These are phyloP conservation scores for Periparus ater DNA, from an alignment of 2,797 vertebrate species.

Conservation along the genomic window DNA sequence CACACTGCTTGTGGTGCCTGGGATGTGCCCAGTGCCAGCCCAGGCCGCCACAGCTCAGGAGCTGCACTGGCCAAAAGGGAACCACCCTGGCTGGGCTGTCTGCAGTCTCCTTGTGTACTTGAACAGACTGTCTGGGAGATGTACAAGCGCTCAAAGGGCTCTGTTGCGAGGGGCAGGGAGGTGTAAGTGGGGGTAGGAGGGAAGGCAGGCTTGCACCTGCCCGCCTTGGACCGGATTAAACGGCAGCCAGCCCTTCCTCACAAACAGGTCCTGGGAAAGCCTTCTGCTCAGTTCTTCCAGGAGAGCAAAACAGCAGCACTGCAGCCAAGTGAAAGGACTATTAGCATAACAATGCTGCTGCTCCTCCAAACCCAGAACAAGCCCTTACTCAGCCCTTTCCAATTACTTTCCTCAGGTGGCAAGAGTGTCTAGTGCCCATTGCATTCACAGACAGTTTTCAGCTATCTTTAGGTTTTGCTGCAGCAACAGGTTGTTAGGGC, in stretches of 20 bases:
- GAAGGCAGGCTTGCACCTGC: neutral
- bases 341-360: slow-evolving; percentile 68
- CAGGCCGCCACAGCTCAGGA: neutral
- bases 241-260: neutral
- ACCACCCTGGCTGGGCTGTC: neutral
- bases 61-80: neutral
- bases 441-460: slow-evolving; percentile 48
- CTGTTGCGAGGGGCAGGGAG: neutral
- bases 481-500: slow-evolving; percentile 14
- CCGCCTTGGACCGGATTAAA: neutral
- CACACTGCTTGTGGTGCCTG: fast-evolving
- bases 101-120: neutral
- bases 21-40: neutral
- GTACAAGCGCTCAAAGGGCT: neutral
- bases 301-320: neutral
- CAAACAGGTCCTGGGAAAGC: slow-evolving; percentile 28
- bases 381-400: slow-evolving; percentile 25
- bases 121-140: neutral
- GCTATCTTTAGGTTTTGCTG: slow-evolving; percentile 38
- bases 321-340: slow-evolving; percentile 23
- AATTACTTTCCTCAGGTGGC: slow-evolving; percentile 63
- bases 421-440: neutral
- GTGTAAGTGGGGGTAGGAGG: neutral
- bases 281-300: slow-evolving; percentile 4
- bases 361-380: slow-evolving; percentile 53